Conservation (phyloP, 1,140 invertebrate genomes). For the Adelges cooleyi region DNA sequence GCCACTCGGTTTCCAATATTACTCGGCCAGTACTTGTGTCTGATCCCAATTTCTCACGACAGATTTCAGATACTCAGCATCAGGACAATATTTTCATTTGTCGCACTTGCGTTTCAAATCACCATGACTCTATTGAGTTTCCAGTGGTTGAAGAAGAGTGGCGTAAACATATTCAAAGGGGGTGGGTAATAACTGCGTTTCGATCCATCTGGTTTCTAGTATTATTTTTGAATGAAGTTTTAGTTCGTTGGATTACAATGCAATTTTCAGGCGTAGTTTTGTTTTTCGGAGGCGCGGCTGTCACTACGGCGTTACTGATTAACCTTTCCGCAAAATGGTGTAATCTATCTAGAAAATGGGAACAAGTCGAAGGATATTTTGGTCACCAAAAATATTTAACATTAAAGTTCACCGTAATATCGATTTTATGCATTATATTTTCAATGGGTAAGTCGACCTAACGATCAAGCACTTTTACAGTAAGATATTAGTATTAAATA, state of each 20-base stretch:
- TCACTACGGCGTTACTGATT: slow-evolving; percentile 35
- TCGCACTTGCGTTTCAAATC: not conserved
- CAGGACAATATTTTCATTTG: not conserved
- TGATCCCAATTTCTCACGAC: slow-evolving; percentile 9
- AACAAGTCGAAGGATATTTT: slow-evolving; percentile 28
- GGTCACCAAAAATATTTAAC: slow-evolving; percentile 30
- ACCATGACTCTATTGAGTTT: slow-evolving; percentile 4
- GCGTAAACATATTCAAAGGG: slow-evolving; percentile 5
- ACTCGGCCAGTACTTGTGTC: not conserved
- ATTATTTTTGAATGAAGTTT: too few relatives aligned
- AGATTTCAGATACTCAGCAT: not conserved
- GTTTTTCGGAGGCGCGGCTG: slow-evolving; percentile 31
- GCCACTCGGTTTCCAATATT: not conserved
- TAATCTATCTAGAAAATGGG: slow-evolving; percentile 20
- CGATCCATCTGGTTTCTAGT: too few relatives aligned
- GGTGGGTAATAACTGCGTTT: too few relatives aligned
- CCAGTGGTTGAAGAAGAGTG: not conserved
- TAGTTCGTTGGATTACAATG: too few relatives aligned
- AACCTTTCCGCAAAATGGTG: slow-evolving; percentile 39
- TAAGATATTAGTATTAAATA: too few relatives aligned
- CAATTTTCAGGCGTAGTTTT: slow-evolving; percentile 29
- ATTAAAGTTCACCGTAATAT: slow-evolving; percentile 25
- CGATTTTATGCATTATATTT: slow-evolving; percentile 18
- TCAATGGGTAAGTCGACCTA: slow-evolving; percentile 18
- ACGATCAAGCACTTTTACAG: too few relatives aligned